A percentile compares a stretch with the other conserved stretches of the same genome.
Evolutionary conservation across 2,797 vertebrate genomes (phyloP).

Genomic region (Rallus crepitans): DNA sequence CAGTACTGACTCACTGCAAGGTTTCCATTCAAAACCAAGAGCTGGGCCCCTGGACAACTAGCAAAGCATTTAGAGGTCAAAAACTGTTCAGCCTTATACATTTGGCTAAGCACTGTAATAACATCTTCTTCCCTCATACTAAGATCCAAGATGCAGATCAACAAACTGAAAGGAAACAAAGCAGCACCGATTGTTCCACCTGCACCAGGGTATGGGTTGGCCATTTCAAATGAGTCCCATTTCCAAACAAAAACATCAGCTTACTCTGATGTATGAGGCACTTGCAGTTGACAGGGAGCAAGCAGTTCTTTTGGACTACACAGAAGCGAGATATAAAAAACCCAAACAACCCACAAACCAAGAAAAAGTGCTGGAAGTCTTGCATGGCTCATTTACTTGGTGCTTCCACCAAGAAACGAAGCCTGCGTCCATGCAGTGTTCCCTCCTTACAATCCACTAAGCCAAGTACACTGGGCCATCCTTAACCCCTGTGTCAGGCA

Average conservation of each 20-base stretch:
- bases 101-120: not conserved
- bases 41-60: not conserved
- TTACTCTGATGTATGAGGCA: not conserved
- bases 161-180: not conserved
- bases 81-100: not conserved
- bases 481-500: not conserved
- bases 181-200: not conserved
- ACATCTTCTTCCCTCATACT: not conserved
- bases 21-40: not conserved
- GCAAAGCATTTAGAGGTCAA: not conserved
- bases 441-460: too few species aligned
- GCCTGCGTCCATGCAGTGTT: accelerated
- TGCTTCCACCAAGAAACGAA: not conserved
- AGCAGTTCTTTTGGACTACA: not conserved
- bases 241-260: not conserved
- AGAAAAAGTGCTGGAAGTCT: accelerated
- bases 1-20: not conserved
- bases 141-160: not conserved
- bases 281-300: accelerated
- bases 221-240: not conserved
- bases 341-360: not conserved
- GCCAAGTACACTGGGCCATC: accelerated
- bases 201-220: too few species aligned
- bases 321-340: not conserved
- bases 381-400: not conserved